phyloP scores from a whole-genome alignment of 2,797 vertebrate genomes.

The Zalophus californianus region DNA sequence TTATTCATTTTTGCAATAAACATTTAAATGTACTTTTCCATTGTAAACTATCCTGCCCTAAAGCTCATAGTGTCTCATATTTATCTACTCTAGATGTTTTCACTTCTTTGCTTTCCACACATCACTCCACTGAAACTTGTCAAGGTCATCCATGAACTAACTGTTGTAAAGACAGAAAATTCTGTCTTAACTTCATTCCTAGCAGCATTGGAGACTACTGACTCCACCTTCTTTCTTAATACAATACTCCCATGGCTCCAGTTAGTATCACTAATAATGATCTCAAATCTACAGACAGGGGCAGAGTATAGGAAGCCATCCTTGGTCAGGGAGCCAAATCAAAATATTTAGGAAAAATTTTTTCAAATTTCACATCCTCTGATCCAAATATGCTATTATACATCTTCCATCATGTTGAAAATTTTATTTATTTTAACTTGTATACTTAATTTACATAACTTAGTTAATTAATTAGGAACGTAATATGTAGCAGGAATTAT shows the following conservation, averaged over 20 bases:
- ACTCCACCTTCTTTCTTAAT: background rate
- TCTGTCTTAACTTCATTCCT: background rate
- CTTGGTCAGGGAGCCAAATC: background rate
- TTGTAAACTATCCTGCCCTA: background rate
- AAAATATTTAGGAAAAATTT: background rate
- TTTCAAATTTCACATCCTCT: background rate
- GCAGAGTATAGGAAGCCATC: background rate
- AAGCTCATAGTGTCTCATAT: background rate
- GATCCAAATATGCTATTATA: background rate
- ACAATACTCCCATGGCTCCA: background rate
- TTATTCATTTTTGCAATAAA: background rate
- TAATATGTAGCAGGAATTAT: background rate
- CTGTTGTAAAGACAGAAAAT: background rate
- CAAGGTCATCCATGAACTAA: background rate
- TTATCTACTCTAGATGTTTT: background rate
- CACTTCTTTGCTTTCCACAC: background rate
- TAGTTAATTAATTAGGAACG: background rate
- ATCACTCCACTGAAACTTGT: background rate
- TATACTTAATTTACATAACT: background rate
- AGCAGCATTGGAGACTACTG: background rate
- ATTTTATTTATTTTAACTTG: background rate
- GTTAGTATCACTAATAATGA: background rate
- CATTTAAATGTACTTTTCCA: background rate
- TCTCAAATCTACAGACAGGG: background rate
- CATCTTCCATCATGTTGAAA: background rate